Conservation (phyloP, 2,113 vertebrate species). For the Scalopus aquaticus region DNA sequence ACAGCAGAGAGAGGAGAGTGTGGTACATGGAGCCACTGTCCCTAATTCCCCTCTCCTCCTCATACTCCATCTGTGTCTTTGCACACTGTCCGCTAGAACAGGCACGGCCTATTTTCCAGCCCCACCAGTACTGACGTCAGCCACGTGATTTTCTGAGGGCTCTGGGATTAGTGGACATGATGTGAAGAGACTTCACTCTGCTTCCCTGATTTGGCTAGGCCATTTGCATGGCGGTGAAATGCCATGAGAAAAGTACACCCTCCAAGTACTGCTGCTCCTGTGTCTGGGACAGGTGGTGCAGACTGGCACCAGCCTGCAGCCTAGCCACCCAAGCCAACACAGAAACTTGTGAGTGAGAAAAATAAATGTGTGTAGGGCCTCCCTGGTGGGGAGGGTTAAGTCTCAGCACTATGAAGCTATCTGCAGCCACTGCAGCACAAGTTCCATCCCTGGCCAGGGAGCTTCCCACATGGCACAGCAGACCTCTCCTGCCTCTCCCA, state of each 20-base stretch:
- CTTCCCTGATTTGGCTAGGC: background rate
- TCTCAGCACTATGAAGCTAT: no score
- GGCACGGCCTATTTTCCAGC: background rate
- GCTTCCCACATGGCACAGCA: no score
- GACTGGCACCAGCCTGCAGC: no score
- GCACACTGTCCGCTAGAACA: background rate
- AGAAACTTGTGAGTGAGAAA: background rate
- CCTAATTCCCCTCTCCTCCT: no score
- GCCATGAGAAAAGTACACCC: background rate
- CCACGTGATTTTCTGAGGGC: no score
- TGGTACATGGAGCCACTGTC: background rate
- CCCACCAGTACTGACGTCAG: no score
- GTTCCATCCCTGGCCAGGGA: no score
- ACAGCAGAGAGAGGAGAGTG: background rate
- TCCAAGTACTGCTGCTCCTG: background rate
- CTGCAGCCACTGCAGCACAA: no score
- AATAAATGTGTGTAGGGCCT: no score
- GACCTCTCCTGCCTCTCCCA: no score
- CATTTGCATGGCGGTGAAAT: background rate
- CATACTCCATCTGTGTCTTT: accelerated
- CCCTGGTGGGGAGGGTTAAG: no score
- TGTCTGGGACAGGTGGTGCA: background rate
- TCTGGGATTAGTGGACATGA: background rate
- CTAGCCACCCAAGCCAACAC: background rate
- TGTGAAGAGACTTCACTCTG: background rate